phyloP scores from a whole-genome alignment of 1,140 invertebrate species.

The Zaprionus ghesquierei region DNA sequence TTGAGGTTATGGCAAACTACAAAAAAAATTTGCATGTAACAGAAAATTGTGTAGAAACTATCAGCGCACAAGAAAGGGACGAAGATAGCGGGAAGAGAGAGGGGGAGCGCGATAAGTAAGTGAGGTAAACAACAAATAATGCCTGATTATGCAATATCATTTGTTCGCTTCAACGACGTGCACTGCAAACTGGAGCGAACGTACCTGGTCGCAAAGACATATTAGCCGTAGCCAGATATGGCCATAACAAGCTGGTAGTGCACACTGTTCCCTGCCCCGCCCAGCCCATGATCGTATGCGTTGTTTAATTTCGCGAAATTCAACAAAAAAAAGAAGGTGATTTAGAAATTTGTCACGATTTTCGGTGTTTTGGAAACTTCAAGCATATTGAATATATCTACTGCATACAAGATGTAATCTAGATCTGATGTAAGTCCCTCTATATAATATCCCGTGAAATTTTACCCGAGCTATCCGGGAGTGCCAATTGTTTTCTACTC shows the following conservation, averaged over 20 bases:
- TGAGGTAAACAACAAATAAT: conserved; percentile 59
- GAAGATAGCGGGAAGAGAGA: conserved; percentile 8
- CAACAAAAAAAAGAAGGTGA: not conserved
- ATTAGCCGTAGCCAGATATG: conserved; percentile 41
- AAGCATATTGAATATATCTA: conserved; percentile 36
- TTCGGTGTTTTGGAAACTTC: conserved; percentile 14
- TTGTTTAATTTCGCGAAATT: conserved; percentile 32
- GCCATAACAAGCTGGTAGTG: conserved; percentile 26
- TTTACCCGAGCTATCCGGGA: not conserved
- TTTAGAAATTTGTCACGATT: conserved; percentile 69
- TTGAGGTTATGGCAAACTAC: conserved; percentile 49
- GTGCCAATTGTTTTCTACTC: not conserved
- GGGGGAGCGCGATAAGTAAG: conserved; percentile 19
- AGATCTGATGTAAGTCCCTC: not conserved
- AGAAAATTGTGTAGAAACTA: conserved; percentile 46
- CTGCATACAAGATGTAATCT: not conserved
- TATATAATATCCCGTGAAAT: not conserved
- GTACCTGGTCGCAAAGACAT: conserved; percentile 30
- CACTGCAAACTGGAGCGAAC: conserved; percentile 70
- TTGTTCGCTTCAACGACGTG: conserved; percentile 67
- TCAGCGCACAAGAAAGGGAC: not conserved
- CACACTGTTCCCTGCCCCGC: conserved; percentile 26
- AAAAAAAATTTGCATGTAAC: conserved; percentile 64
- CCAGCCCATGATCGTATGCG: conserved; percentile 13
- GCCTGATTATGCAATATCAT: conserved; percentile 72